A percentile compares a stretch with the other conserved stretches of the same genome.
These are phyloP conservation scores for Pseudopipra pipra DNA, from an alignment of 2,113 vertebrate genomes.

Conservation along the genomic window DNA sequence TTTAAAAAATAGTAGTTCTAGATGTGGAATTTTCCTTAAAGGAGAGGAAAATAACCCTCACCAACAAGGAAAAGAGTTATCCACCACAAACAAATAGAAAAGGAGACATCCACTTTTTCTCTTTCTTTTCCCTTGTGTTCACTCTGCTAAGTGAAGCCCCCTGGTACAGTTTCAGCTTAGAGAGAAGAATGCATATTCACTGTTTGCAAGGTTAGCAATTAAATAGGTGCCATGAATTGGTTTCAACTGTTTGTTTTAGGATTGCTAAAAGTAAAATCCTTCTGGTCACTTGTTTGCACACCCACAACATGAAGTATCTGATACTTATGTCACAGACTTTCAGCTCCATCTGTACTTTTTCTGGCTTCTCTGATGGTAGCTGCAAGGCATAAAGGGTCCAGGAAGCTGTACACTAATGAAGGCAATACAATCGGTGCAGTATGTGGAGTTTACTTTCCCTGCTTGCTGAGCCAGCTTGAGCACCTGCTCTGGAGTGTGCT, in stretches of 20 bases:
- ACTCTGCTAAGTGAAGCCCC: background rate
- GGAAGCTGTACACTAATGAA: background rate
- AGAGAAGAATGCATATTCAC: background rate
- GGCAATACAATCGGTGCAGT: background rate
- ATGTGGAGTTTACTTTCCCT: background rate
- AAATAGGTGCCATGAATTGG: background rate
- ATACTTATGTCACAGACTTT: background rate
- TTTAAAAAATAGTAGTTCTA: background rate
- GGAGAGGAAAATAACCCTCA: background rate
- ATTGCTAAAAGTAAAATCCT: background rate
- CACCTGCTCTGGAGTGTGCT: slow-evolving; percentile 46
- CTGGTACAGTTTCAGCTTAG: background rate
- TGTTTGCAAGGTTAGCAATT: background rate
- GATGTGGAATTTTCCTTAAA: background rate
- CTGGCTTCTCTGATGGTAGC: background rate
- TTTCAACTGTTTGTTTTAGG: background rate
- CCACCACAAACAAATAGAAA: background rate
- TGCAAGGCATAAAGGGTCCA: background rate
- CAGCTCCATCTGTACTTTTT: background rate
- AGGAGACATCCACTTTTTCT: background rate
- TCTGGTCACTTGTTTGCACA: background rate
- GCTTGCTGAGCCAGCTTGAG: slow-evolving; percentile 28
- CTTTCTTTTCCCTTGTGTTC: background rate
- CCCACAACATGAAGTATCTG: background rate
- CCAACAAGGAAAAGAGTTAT: background rate